phyloP scores from a whole-genome alignment of 1,140 invertebrate species.

The Leptonema lineaticorne region DNA sequence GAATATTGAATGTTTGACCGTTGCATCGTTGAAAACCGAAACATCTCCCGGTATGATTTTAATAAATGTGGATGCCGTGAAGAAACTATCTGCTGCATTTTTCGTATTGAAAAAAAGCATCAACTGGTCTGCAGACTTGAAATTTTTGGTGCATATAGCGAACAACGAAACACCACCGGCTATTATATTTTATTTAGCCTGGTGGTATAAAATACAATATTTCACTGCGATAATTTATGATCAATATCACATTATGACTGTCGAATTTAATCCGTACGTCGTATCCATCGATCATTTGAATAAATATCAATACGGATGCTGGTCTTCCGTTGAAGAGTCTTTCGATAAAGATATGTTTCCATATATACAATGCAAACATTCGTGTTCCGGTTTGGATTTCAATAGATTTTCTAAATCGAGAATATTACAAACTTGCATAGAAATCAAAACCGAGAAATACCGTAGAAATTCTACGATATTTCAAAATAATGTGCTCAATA shows the following conservation, averaged over 20 bases:
- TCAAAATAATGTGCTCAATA: slow-evolving; percentile 10
- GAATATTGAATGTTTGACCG: neutral
- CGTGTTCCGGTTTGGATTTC: neutral
- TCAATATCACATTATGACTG: neutral
- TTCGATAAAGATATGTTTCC: neutral
- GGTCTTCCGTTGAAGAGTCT: neutral
- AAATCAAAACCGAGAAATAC: neutral
- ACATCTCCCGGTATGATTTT: neutral
- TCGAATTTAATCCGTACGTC: slow-evolving; percentile 9
- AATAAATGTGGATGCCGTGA: neutral
- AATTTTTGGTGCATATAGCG: neutral
- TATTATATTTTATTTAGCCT: slow-evolving; percentile 18
- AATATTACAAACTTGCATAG: slow-evolving; percentile 9
- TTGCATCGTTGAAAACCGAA: neutral
- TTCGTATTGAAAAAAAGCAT: neutral
- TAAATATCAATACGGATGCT: slow-evolving; percentile 13
- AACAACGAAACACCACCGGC: neutral
- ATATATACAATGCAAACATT: neutral
- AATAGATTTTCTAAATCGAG: neutral
- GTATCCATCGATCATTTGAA: neutral
- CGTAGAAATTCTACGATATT: slow-evolving; percentile 1
- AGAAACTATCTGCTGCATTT: slow-evolving; percentile 5
- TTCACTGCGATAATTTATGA: slow-evolving; percentile 1
- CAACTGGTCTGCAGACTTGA: slow-evolving; percentile 1
- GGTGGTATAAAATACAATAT: slow-evolving; percentile 13